Evolutionary conservation across 2,797 vertebrate genomes (phyloP).

Genomic region (Darevskia nairensis): DNA sequence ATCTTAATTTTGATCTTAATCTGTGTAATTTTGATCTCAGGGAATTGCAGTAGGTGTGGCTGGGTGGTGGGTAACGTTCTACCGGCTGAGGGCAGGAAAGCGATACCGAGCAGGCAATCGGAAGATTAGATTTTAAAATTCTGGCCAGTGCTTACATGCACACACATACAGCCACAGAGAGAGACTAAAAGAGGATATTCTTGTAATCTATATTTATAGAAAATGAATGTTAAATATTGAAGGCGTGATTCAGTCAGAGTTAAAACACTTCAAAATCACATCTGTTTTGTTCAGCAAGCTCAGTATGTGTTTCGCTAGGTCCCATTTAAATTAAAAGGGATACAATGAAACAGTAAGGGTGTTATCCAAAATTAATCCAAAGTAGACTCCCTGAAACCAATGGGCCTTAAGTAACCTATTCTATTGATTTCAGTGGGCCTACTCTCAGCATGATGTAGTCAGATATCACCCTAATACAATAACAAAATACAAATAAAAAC

Average conservation of each 20-base stretch:
- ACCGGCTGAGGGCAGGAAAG: slow-evolving; percentile 24
- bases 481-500: too few relatives aligned
- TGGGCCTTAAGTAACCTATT: too few relatives aligned
- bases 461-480: too few relatives aligned
- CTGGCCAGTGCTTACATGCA: slow-evolving; percentile 37
- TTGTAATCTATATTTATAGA: not conserved
- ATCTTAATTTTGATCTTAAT: slow-evolving; percentile 49
- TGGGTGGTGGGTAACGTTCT: fast-evolving
- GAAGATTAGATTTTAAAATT: slow-evolving; percentile 54
- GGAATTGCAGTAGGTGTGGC: slow-evolving; percentile 17
- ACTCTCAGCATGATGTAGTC: too few relatives aligned
- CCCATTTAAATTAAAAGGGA: not conserved
- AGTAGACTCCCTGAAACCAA: too few relatives aligned
- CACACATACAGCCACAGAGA: not conserved
- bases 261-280: slow-evolving; percentile 5
- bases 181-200: not conserved
- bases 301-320: not conserved
- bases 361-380: too few relatives aligned
- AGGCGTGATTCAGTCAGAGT: not conserved
- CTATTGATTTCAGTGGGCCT: too few relatives aligned
- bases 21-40: slow-evolving; percentile 62
- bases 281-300: not conserved
- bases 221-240: not conserved
- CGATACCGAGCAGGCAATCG: slow-evolving; percentile 61
- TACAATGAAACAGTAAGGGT: not conserved